These are phyloP conservation scores for Leistus spinibarbis DNA, from an alignment of 2,888 invertebrate genomes.

Conservation along the genomic window DNA sequence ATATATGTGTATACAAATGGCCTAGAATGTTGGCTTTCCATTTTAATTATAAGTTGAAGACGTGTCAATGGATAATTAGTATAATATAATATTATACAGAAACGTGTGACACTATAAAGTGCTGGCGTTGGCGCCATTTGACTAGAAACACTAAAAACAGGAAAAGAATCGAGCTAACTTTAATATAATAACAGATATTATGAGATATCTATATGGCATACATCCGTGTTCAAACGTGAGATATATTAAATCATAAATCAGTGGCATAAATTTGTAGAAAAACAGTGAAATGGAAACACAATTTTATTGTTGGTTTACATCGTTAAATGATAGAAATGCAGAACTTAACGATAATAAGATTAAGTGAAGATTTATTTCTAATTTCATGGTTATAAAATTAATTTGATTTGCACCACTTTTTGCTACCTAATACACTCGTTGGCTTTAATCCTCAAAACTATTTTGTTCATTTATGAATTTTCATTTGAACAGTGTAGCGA, in stretches of 20 bases:
- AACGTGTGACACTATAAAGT: neutral
- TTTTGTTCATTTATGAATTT: neutral
- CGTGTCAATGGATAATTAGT: neutral
- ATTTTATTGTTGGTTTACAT: neutral
- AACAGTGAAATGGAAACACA: neutral
- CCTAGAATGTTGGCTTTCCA: neutral
- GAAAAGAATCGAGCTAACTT: neutral
- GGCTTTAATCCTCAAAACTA: neutral
- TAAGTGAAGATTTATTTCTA: neutral
- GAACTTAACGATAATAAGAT: neutral
- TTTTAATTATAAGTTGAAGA: neutral
- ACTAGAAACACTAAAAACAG: neutral
- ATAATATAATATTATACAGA: neutral
- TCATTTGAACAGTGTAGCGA: neutral
- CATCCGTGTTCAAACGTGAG: neutral
- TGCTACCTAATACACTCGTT: neutral
- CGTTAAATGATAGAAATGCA: neutral
- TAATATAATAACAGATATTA: neutral
- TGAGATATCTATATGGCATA: neutral
- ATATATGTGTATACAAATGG: too few relatives aligned
- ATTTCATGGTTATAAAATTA: neutral
- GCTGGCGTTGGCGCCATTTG: neutral
- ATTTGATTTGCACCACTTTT: neutral
- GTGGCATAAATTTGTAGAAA: neutral
- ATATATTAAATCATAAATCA: neutral